A percentile compares a stretch with the other conserved stretches of the same genome.
Conservation (phyloP, 2,888 invertebrate genomes). For the Chrysina gloriosa region DNA sequence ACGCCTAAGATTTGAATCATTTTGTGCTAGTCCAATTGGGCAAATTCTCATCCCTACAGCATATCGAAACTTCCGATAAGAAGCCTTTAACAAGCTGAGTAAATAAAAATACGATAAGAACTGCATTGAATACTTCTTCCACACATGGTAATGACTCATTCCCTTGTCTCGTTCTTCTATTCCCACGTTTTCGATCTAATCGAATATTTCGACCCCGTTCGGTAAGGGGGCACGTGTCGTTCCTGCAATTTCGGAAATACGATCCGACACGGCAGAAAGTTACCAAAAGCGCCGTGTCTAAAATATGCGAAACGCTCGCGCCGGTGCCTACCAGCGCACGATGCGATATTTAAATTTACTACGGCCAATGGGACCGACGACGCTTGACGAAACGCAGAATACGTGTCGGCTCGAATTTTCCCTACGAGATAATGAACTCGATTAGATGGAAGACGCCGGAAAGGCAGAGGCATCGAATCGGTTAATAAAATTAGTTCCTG, state of each 20-base stretch:
- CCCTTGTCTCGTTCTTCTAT: background rate
- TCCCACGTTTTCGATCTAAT: background rate
- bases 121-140: too few species aligned
- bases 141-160: too few species aligned
- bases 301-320: too few species aligned
- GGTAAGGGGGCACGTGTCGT: background rate
- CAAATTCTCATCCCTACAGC: too few species aligned
- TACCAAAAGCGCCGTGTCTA: background rate
- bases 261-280: background rate
- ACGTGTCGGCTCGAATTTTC: background rate
- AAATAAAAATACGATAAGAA: too few species aligned
- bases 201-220: background rate
- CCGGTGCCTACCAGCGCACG: too few species aligned
- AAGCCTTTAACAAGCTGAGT: too few species aligned
- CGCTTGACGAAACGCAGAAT: background rate
- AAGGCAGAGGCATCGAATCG: background rate
- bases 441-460: background rate
- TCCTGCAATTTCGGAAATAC: slow-evolving; percentile 10
- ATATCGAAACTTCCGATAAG: too few species aligned
- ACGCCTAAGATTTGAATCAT: too few species aligned
- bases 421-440: background rate
- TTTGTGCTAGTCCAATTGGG: too few species aligned
- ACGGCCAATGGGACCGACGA: too few species aligned
- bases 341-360: too few species aligned
- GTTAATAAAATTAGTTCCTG: background rate